Base-by-base conservation (phyloP, 1,140 invertebrate genomes). In the Bombus affinis region DNA sequence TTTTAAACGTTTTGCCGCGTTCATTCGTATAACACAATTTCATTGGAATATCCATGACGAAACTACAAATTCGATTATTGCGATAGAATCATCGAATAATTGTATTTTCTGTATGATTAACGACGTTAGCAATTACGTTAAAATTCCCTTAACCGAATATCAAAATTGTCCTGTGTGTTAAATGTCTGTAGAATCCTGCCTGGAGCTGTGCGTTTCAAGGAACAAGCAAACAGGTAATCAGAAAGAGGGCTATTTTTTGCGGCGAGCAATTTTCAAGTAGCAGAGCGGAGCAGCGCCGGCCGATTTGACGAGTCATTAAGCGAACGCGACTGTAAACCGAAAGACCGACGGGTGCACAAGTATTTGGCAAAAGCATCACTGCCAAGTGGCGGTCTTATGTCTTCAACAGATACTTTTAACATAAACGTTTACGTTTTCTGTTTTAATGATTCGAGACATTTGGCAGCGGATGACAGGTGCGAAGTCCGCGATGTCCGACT, bases 401-500 rank as follows among this genome's bases (percentile, higher is more conserved):
- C 77, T 78, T 47, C 59, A 32, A 72, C 85, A 75, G 86, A 88
- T 88, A 83, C 65, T 82, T 83, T 75, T 68, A 76, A 70, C 77
- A 89, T 82, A 90, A 90, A 84, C 80, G 77, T 57, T 86, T 53
- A 70, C 68, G 73, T 84, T 79, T 86, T 90, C 77, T 74, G 85
- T 89, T 90, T 88, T 91, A 91, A 91, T 90, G 89, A 90, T 90
- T 77, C 86, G 86, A 81, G 76, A 89, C 86, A 89, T 86, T 88
- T 85, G 86, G 80, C 78, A 75, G 84, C 83, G 78, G 83, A 88
- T 88, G 88, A 86, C 83, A 91, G 84, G 89, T 86, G 86, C 85
- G 83, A 88, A 88, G 83, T 81, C 70, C 72, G 72, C 42, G 25
- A 28, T 75, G 79, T 70, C 65, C 42, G 70, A 78, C 78, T 74